phyloP scores from a whole-genome alignment of 2,113 vertebrate species.

The Protobothrops mucrosquamatus region DNA sequence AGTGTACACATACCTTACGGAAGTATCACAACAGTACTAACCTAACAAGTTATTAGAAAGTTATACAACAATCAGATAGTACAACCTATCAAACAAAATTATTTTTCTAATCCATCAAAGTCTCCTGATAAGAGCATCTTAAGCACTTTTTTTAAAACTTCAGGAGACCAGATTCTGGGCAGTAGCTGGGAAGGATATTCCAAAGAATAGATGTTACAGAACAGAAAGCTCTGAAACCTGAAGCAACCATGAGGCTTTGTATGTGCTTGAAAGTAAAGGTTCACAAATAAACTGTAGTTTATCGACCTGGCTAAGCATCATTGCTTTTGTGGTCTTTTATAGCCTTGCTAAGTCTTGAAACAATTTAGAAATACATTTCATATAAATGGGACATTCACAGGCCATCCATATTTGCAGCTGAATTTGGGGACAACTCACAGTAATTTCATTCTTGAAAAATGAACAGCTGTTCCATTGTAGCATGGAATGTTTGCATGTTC shows the following conservation, averaged over 20 bases:
- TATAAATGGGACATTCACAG: neutral
- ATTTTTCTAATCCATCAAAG: neutral
- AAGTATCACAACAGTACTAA: neutral
- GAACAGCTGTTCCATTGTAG: neutral
- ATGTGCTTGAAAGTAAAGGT: neutral
- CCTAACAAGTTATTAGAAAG: neutral
- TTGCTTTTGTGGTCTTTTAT: neutral
- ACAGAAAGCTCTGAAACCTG: neutral
- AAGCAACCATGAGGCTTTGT: neutral
- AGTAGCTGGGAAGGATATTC: neutral
- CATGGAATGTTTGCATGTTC: neutral
- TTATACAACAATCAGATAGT: neutral
- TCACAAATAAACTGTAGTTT: neutral
- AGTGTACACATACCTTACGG: neutral
- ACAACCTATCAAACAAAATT: neutral
- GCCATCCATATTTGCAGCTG: neutral
- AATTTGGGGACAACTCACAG: neutral
- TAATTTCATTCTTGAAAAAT: neutral
- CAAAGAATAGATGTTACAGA: neutral
- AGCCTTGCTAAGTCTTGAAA: neutral
- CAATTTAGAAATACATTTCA: neutral
- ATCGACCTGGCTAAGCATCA: neutral
- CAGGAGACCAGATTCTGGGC: neutral
- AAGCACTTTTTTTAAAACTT: neutral
- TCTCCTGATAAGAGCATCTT: neutral